Evolutionary conservation across 2,113 vertebrate species (phyloP).

Genomic region (Eidolon helvum): DNA sequence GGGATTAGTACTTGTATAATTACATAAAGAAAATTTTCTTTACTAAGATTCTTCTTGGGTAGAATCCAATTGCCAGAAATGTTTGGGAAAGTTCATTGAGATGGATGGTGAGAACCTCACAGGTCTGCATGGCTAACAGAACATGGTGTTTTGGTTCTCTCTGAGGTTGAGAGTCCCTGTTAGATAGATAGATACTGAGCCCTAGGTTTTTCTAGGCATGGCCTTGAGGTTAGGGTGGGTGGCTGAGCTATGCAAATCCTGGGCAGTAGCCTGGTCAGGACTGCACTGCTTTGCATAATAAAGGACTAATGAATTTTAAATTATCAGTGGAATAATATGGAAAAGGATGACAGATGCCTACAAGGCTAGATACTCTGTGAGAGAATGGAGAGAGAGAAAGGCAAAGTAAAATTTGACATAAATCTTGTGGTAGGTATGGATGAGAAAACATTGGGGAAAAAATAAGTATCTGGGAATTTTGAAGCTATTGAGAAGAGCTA

Average conservation of each 20-base stretch:
- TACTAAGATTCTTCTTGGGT: not conserved
- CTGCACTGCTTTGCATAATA: not conserved
- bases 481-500: not conserved
- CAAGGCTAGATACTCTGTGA: not conserved
- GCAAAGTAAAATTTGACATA: not conserved
- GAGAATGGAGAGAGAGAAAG: not conserved
- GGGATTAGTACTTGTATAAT: not conserved
- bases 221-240: not conserved
- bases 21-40: not conserved
- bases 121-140: not conserved
- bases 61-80: not conserved
- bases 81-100: not conserved
- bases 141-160: not conserved
- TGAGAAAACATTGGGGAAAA: not conserved
- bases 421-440: not conserved
- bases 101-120: not conserved
- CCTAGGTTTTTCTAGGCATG: not conserved
- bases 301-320: not conserved
- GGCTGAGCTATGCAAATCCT: not conserved
- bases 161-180: not conserved
- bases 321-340: not conserved
- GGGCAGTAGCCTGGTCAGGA: not conserved
- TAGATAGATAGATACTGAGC: not conserved
- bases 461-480: not conserved
- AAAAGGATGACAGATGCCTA: not conserved